Evolutionary conservation across 2,888 invertebrate genomes (phyloP).

Genomic region (Hedychridium roseum): DNA sequence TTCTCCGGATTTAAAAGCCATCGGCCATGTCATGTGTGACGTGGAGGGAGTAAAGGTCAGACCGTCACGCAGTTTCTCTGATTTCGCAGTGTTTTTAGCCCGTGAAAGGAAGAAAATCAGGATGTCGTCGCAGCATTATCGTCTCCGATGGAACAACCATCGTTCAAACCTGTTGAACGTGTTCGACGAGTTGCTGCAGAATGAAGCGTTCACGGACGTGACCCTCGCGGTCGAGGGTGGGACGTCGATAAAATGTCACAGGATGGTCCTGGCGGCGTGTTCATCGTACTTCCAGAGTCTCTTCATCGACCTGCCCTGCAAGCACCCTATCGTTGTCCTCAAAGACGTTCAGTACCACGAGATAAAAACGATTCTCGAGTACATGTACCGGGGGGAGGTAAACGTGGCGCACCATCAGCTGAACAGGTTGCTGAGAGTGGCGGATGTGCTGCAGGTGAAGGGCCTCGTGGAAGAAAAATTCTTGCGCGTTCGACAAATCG

Average conservation of each 20-base stretch:
- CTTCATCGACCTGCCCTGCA: slow-evolving; percentile 69
- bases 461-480: slow-evolving; percentile 71
- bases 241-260: slow-evolving; percentile 71
- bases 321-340: slow-evolving; percentile 71
- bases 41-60: no score
- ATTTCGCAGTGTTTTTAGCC: no score
- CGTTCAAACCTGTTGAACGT: slow-evolving; percentile 70
- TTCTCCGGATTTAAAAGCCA: no score
- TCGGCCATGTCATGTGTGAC: no score
- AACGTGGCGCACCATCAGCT: slow-evolving; percentile 86
- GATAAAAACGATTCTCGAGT: slow-evolving; percentile 87
- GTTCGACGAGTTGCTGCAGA: slow-evolving; percentile 71
- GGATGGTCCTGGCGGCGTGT: slow-evolving; percentile 73
- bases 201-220: slow-evolving; percentile 74
- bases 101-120: no score
- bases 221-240: slow-evolving; percentile 72
- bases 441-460: slow-evolving; percentile 71
- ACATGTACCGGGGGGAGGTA: slow-evolving; percentile 93
- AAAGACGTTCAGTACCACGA: slow-evolving; percentile 82
- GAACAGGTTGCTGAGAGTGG: slow-evolving; percentile 69
- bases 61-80: no score
- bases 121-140: slow-evolving; percentile 66
- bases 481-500: slow-evolving; percentile 21
- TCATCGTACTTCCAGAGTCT: slow-evolving; percentile 71
- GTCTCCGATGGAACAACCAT: slow-evolving; percentile 76